A percentile compares a stretch with the other conserved stretches of the same genome.
These are phyloP conservation scores for Tragelaphus scriptus DNA, from an alignment of 2,113 vertebrate genomes.

Conservation along the genomic window DNA sequence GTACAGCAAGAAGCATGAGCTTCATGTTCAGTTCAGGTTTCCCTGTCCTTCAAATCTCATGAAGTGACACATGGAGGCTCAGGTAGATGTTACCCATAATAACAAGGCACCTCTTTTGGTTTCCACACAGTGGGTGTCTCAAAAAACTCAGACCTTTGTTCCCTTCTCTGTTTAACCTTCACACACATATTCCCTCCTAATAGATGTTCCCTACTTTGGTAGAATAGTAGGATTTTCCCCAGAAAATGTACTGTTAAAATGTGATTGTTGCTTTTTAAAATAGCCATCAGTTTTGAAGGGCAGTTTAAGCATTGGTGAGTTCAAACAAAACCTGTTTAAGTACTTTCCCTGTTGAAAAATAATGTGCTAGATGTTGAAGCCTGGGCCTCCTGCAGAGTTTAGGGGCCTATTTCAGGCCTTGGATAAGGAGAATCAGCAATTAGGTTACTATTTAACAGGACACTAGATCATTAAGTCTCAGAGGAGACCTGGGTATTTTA, in stretches of 20 bases:
- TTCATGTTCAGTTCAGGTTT: not conserved
- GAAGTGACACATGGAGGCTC: not conserved
- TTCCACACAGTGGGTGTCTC: not conserved
- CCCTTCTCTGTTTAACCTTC: not conserved
- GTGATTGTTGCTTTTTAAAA: not conserved
- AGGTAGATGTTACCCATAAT: not conserved
- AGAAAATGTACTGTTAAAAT: not conserved
- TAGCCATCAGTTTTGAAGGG: not conserved
- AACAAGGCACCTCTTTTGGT: not conserved
- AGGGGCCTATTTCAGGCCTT: not conserved
- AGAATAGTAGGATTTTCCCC: not conserved
- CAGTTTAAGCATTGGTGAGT: not conserved
- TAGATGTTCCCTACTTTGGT: not conserved
- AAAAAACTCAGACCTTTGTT: not conserved
- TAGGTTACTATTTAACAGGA: constrained; percentile 17
- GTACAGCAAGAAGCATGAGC: not conserved
- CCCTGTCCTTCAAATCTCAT: not conserved
- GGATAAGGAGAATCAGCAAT: constrained; percentile 12
- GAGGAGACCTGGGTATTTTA: constrained; percentile 25
- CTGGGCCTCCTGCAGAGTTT: not conserved
- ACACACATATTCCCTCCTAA: not conserved
- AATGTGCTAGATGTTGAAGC: not conserved
- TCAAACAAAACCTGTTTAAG: not conserved
- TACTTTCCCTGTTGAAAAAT: not conserved
- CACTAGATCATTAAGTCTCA: constrained; percentile 21